Evolutionary conservation across 2,113 vertebrate genomes (phyloP).

Genomic region (Thinocorus orbignyianus): DNA sequence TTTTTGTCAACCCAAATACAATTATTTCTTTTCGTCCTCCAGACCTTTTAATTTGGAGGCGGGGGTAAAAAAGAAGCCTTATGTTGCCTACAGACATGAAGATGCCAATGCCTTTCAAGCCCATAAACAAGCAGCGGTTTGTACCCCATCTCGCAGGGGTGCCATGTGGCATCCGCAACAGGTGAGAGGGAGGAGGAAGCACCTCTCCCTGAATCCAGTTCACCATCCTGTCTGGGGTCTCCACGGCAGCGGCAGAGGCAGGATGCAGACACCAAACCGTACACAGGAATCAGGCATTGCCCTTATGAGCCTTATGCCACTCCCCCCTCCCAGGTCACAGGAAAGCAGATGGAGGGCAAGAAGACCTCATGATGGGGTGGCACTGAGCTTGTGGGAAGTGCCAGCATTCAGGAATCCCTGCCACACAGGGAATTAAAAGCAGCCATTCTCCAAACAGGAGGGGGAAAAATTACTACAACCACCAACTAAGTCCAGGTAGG

Average conservation of each 20-base stretch:
- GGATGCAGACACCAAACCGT: background rate
- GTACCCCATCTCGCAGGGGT: background rate
- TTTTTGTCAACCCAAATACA: conserved; percentile 2
- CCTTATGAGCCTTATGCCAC: background rate
- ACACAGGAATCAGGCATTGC: background rate
- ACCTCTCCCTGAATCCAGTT: background rate
- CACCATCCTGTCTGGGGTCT: background rate
- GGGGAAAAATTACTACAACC: background rate
- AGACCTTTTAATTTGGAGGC: background rate
- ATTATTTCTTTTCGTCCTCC: background rate
- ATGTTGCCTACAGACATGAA: background rate
- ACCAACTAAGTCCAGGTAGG: background rate
- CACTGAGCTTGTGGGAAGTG: background rate
- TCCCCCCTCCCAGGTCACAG: background rate
- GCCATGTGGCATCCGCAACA: rapidly evolving
- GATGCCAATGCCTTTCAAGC: background rate
- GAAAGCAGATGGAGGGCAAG: background rate
- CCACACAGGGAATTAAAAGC: background rate
- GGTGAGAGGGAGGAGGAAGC: background rate
- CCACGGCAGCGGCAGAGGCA: background rate
- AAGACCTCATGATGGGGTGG: background rate
- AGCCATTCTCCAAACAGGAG: background rate
- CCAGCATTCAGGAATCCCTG: background rate
- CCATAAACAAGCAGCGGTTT: background rate
- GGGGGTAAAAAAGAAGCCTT: background rate